Conservation (phyloP, 2,888 invertebrate genomes). For the Erynnis tages region DNA sequence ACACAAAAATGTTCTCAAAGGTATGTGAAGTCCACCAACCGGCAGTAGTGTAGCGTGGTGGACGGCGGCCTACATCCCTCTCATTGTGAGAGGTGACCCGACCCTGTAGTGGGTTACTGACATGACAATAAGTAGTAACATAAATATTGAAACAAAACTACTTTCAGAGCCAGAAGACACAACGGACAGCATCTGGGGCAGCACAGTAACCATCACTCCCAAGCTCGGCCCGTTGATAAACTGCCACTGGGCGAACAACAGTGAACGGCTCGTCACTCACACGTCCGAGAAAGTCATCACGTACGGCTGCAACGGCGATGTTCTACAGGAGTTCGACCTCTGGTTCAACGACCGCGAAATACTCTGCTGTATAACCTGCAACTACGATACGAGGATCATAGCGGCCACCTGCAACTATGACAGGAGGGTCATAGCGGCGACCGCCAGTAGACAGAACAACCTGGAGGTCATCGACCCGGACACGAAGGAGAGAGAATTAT, state of each 20-base stretch:
- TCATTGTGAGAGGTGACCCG: too few relatives aligned
- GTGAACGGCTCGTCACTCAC: slow-evolving; percentile 61
- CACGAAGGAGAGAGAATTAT: slow-evolving; percentile 53
- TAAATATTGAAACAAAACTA: neutral
- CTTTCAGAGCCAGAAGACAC: slow-evolving; percentile 62
- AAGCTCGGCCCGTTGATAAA: slow-evolving; percentile 56
- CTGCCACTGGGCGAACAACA: slow-evolving; percentile 65
- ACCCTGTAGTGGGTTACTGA: too few relatives aligned
- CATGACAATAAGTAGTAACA: too few relatives aligned
- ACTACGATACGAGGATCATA: slow-evolving; percentile 61
- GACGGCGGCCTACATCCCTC: too few relatives aligned
- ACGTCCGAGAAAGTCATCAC: slow-evolving; percentile 60
- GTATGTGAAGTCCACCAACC: too few relatives aligned
- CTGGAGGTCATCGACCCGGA: slow-evolving; percentile 59
- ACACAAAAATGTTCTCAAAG: too few relatives aligned
- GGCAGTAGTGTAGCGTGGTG: too few relatives aligned
- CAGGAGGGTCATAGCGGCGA: slow-evolving; percentile 55
- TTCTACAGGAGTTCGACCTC: slow-evolving; percentile 49
- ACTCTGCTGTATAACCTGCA: slow-evolving; percentile 58
- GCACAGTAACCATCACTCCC: slow-evolving; percentile 52
- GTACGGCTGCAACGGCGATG: slow-evolving; percentile 54
- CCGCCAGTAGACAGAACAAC: slow-evolving; percentile 39
- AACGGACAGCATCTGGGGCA: slow-evolving; percentile 55
- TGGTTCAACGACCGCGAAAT: slow-evolving; percentile 56
- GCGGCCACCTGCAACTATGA: slow-evolving; percentile 66